phyloP scores from a whole-genome alignment of 2,888 invertebrate species.

The Cosmia pyralina region DNA sequence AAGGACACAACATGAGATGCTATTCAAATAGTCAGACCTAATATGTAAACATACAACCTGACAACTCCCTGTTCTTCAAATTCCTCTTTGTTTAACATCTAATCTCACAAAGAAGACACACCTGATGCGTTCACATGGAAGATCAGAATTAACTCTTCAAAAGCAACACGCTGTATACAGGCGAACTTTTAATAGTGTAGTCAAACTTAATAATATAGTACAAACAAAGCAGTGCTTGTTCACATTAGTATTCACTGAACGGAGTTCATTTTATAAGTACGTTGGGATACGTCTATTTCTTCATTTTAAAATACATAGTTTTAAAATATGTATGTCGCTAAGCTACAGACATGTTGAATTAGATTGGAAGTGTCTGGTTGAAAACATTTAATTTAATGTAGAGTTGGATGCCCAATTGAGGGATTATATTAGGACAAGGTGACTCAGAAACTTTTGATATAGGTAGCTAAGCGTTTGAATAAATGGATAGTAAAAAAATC shows the following conservation, averaged over 20 bases:
- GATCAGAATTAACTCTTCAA: constrained; percentile 52
- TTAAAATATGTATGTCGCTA: neutral
- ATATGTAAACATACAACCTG: neutral
- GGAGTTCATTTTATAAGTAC: constrained; percentile 46
- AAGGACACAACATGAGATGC: neutral
- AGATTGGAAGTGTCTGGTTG: neutral
- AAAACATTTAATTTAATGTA: neutral
- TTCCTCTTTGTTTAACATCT: constrained; percentile 33
- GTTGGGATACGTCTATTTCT: constrained; percentile 35
- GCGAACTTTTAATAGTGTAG: constrained; percentile 64
- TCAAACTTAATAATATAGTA: constrained; percentile 63
- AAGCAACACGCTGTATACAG: constrained; percentile 43
- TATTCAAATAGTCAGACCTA: neutral
- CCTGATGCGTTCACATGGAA: constrained; percentile 39
- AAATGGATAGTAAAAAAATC: neutral
- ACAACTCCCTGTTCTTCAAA: constrained; percentile 8
- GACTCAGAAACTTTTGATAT: neutral
- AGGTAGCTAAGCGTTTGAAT: neutral
- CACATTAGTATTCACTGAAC: constrained; percentile 62
- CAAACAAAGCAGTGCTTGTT: constrained; percentile 58
- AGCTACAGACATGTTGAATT: neutral
- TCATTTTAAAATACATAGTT: constrained; percentile 21
- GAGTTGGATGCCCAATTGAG: neutral
- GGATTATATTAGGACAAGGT: neutral
- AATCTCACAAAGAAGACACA: constrained; percentile 43